Evolutionary conservation across 2,797 vertebrate genomes (phyloP).

Genomic region (Vireo griseus): DNA sequence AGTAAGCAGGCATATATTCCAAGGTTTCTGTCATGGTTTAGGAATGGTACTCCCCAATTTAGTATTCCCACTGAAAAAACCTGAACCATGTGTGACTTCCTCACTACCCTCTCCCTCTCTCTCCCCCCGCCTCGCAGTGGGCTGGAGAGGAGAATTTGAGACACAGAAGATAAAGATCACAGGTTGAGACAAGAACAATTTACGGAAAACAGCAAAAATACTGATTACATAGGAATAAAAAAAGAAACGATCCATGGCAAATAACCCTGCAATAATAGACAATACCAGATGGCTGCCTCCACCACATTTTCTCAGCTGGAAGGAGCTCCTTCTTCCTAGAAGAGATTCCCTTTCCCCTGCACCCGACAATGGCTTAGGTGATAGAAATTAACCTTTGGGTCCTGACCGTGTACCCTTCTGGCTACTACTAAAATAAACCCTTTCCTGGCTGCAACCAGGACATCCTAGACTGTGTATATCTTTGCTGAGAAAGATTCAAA

Average conservation of each 20-base stretch:
- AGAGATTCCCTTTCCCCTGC: not conserved
- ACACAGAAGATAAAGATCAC: not conserved
- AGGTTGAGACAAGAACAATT: not conserved
- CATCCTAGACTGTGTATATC: not conserved
- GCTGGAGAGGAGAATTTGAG: not conserved
- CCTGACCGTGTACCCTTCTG: not conserved
- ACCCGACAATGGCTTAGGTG: not conserved
- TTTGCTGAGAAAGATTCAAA: not conserved
- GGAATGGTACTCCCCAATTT: not conserved
- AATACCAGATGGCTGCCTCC: not conserved
- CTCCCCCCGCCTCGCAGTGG: accelerated
- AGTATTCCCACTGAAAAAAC: not conserved
- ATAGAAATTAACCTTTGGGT: not conserved
- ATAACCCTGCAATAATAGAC: not conserved
- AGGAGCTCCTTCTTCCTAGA: not conserved
- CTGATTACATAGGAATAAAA: not conserved
- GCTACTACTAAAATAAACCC: not conserved
- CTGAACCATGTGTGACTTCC: not conserved
- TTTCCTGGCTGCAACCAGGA: not conserved
- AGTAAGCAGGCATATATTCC: not conserved
- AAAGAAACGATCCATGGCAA: not conserved
- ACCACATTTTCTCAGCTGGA: not conserved
- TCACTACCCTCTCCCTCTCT: not conserved
- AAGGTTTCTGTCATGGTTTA: not conserved
- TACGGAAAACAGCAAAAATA: not conserved